These are phyloP conservation scores for Ctenopoma multispine DNA, from an alignment of 2,797 vertebrate species.

Conservation along the genomic window DNA sequence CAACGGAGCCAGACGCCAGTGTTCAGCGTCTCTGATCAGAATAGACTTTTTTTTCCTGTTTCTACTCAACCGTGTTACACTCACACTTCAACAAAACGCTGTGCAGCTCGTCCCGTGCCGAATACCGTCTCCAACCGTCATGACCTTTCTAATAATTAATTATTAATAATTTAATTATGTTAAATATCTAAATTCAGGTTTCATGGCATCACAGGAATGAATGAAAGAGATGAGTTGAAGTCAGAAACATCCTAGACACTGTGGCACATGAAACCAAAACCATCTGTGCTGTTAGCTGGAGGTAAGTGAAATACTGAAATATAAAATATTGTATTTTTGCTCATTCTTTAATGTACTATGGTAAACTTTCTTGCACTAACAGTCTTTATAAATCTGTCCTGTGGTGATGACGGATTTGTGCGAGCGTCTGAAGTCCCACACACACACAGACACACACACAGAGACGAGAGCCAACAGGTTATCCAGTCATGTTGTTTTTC, in stretches of 20 bases:
- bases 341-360: conserved; percentile 10
- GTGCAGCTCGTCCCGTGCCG: not conserved
- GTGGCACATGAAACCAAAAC: not conserved
- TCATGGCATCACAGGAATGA: not conserved
- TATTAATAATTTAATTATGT: too few species aligned
- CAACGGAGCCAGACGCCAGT: not conserved
- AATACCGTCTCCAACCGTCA: not conserved
- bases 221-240: not conserved
- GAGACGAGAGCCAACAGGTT: conserved; percentile 60
- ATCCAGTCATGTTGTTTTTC: conserved; percentile 69
- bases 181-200: not conserved
- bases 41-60: not conserved
- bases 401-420: conserved; percentile 28
- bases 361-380: not conserved
- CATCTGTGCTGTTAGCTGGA: too few species aligned
- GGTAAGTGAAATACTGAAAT: too few species aligned
- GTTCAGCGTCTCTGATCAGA: not conserved
- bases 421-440: conserved; percentile 23
- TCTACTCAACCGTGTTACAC: not conserved
- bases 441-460: conserved; percentile 32
- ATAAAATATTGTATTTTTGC: too few species aligned
- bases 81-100: too few species aligned
- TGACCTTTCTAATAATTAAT: too few species aligned
- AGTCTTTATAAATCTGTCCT: conserved; percentile 9
- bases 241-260: too few species aligned